Base-by-base conservation (phyloP, 2,797 vertebrate genomes). In the Acanthornis magna region DNA sequence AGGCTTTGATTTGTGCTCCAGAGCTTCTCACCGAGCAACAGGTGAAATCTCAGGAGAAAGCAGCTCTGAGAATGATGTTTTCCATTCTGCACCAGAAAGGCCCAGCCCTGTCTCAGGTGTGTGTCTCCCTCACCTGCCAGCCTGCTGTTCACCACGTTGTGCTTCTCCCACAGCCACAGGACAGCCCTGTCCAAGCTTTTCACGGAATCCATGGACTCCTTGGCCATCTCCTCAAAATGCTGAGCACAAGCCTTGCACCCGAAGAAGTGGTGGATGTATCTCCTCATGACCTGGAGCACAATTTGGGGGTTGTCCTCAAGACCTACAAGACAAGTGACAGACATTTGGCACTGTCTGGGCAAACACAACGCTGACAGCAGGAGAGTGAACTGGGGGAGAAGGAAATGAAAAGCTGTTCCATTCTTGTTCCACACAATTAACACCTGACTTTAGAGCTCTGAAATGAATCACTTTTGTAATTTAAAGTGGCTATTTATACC, bases 91-190 rank as follows among this genome's bases (percentile, higher is more conserved):
- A 14, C 13, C 57, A 14, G 47, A 6, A 15, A 15, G 32, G 62
- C 65, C 43, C 23, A 42, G 38, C 55, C 36, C 9, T 55, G 58
- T 3, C 18, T 4, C 36, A 38, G 77, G 16, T 5, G 36, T 43
- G 10, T 15, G 20, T 2, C 23, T 42, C 20, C 84, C 95, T 5
- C 95, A 99, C 99, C 99, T 91, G 99, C 98, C 42, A 99, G 98
- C 61, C 99, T 97, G 95, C 81, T 77, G 88, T 99, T 99, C 74
- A 99, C 99, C 27, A 97, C 78, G 25, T 99, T 99, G 97, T 99
- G 99, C 11, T 98, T 98, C 85, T 94, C 98, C 99, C 99, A 99
- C 15, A 99, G 98, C 99, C 99, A 99, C 27, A 99, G 97, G 0
- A 99, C 88, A 1, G 99, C 98, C 25, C 98, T 94, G 40, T 99